Evolutionary conservation across 2,113 vertebrate genomes (phyloP).

Genomic region (Emydura subglobosa): DNA sequence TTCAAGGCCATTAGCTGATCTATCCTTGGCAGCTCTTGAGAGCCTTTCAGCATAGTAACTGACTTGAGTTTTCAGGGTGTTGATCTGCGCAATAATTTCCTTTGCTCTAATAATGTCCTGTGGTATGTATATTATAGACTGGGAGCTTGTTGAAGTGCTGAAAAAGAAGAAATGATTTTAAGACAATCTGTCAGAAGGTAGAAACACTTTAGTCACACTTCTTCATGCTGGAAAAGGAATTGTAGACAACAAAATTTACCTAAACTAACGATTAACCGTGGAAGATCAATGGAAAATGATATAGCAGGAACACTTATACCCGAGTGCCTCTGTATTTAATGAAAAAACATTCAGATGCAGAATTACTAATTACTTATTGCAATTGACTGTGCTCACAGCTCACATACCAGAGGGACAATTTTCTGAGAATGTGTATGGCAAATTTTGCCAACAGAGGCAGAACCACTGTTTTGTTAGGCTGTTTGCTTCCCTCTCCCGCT

Average conservation of each 20-base stretch:
- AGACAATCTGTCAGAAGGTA: constrained; percentile 33
- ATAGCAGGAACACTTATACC: constrained; percentile 55
- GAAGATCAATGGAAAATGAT: constrained; percentile 62
- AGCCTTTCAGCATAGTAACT: constrained; percentile 97
- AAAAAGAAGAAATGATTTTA: constrained; percentile 56
- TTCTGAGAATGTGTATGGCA: not conserved
- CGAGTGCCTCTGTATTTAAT: constrained; percentile 32
- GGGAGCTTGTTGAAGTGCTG: constrained; percentile 89
- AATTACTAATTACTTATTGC: constrained; percentile 9
- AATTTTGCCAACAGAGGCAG: not conserved
- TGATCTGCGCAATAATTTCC: constrained; percentile 98
- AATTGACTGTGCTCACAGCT: not conserved
- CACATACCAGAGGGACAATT: constrained; percentile 11
- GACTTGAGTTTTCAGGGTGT: constrained; percentile 98
- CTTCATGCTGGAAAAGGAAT: constrained; percentile 56
- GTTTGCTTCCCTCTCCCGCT: constrained; percentile 1
- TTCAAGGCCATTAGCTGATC: constrained; percentile 93
- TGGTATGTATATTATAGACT: constrained; percentile 95
- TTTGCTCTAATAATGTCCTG: constrained; percentile 94
- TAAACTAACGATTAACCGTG: constrained; percentile 39
- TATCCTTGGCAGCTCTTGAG: constrained; percentile 94
- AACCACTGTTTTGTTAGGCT: not conserved
- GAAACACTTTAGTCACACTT: not conserved
- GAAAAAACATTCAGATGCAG: constrained; percentile 26
- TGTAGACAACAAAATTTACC: constrained; percentile 51